phyloP scores from a whole-genome alignment of 53 echinoderm and acorn worm genomes.

The Echinometra lucunter region DNA sequence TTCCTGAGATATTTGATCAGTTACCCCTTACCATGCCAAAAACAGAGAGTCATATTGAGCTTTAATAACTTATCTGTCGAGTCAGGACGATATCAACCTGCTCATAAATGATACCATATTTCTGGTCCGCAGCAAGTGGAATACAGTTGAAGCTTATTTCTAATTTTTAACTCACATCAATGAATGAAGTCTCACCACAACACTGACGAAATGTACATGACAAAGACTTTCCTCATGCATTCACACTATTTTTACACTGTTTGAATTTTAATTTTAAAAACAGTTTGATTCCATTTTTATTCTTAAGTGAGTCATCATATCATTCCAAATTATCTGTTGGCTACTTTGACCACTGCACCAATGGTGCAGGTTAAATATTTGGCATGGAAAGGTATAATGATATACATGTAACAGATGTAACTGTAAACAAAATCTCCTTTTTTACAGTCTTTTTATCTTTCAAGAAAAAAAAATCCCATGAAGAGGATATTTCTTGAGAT shows the following conservation, averaged over 20 bases:
- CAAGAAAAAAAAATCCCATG: not conserved
- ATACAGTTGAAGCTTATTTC: not conserved
- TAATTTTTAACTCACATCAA: not conserved
- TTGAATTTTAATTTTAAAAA: too few species aligned
- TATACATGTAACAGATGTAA: not conserved
- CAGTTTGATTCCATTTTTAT: too few species aligned
- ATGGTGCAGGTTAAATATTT: too few species aligned
- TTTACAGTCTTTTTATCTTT: too few species aligned
- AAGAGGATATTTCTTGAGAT: not conserved
- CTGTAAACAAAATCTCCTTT: too few species aligned
- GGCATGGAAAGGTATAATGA: not conserved
- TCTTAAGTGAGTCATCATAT: too few species aligned
- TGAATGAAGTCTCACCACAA: too few species aligned
- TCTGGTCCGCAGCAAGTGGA: not conserved
- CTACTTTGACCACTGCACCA: too few species aligned
- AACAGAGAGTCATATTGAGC: not conserved
- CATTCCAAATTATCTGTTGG: too few species aligned
- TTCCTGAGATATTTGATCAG: constrained; percentile 11
- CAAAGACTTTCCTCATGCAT: too few species aligned
- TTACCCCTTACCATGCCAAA: not conserved
- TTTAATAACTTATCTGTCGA: not conserved
- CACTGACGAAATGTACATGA: too few species aligned
- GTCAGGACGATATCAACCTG: not conserved
- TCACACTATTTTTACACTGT: too few species aligned
- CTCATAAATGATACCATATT: not conserved